Conservation (phyloP, 2,888 invertebrate genomes). For the Drosophila kuntzei region DNA sequence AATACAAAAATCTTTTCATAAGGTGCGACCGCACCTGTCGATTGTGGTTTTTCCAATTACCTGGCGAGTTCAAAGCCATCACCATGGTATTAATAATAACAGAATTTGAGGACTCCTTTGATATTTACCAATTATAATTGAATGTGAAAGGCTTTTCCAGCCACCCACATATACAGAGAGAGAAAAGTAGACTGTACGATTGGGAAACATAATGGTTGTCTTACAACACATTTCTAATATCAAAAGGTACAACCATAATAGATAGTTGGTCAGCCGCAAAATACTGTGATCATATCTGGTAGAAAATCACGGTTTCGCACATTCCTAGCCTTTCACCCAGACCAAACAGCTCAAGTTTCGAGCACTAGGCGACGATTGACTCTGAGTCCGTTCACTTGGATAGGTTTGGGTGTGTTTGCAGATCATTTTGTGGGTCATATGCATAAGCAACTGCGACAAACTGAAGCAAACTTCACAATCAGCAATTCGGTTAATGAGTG, state of each 20-base stretch:
- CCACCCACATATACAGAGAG: slow-evolving; percentile 21
- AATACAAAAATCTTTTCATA: slow-evolving; percentile 42
- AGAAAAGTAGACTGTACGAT: neutral
- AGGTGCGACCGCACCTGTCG: slow-evolving; percentile 58
- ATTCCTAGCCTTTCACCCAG: slow-evolving; percentile 54
- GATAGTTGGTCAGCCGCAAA: slow-evolving; percentile 14
- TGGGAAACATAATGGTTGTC: slow-evolving; percentile 7
- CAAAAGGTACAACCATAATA: slow-evolving; percentile 1
- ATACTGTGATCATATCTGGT: slow-evolving; percentile 24
- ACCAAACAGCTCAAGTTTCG: slow-evolving; percentile 34
- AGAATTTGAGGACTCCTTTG: slow-evolving; percentile 23
- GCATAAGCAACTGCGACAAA: slow-evolving; percentile 49
- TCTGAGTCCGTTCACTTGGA: slow-evolving; percentile 53
- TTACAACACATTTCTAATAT: slow-evolving; percentile 14
- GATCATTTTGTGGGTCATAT: slow-evolving; percentile 73
- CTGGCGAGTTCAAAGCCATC: slow-evolving; percentile 37
- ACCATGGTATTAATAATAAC: slow-evolving; percentile 30
- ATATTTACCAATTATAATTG: too few species aligned
- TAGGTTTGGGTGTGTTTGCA: slow-evolving; percentile 46
- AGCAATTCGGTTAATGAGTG: slow-evolving; percentile 67
- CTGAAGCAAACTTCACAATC: slow-evolving; percentile 47
- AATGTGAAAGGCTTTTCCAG: slow-evolving; percentile 70
- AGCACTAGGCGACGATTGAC: slow-evolving; percentile 46
- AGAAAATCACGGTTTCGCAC: slow-evolving; percentile 34
- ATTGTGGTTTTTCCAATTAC: slow-evolving; percentile 37